Evolutionary conservation across 2,797 vertebrate species (phyloP).

Genomic region (Urophycis tenuis): DNA sequence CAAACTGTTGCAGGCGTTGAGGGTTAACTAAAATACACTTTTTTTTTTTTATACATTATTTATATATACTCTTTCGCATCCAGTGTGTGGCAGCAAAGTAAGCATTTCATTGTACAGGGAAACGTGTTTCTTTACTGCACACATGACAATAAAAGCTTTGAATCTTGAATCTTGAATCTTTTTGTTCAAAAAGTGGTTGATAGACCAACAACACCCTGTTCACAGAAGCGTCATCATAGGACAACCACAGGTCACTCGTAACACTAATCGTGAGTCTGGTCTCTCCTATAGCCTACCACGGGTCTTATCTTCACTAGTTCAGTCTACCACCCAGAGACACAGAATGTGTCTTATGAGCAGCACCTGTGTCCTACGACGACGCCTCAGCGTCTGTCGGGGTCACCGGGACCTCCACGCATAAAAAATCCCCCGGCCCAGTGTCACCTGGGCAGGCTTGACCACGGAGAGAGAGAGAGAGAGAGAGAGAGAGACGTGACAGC

Average conservation of each 20-base stretch:
- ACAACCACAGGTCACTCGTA: neutral
- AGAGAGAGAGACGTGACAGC: conserved; percentile 29
- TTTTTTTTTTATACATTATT: no score
- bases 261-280: neutral
- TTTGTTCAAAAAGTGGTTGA: neutral
- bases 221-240: neutral
- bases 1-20: neutral
- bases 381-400: neutral
- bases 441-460: no score
- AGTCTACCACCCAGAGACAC: neutral
- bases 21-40: neutral
- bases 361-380: neutral
- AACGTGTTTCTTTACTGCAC: no score
- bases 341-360: neutral
- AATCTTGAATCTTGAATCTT: no score
- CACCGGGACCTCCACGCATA: neutral
- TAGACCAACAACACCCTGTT: neutral
- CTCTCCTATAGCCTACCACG: neutral
- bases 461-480: no score
- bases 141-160: no score
- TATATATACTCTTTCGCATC: no score
- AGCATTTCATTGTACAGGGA: no score
- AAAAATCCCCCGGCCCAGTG: neutral
- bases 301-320: neutral
- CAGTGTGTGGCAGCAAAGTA: no score